phyloP scores from a whole-genome alignment of 2,888 invertebrate genomes.

The Tineola bisselliella region DNA sequence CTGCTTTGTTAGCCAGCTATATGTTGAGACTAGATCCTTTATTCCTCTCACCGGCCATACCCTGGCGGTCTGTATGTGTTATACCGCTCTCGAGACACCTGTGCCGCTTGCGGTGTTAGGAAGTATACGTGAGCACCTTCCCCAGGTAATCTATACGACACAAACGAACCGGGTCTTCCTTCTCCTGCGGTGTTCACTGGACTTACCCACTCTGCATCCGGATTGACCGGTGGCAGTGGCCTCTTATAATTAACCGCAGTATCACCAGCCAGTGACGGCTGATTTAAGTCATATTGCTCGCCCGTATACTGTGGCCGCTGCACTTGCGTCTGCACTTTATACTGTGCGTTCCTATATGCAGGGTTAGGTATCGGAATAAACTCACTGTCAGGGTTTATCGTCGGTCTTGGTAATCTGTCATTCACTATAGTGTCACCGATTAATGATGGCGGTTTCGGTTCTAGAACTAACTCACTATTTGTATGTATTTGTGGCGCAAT shows the following conservation, averaged over 20 bases:
- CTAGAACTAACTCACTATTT: slow-evolving; percentile 39
- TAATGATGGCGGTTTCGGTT: slow-evolving; percentile 53
- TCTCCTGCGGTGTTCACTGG: slow-evolving; percentile 56
- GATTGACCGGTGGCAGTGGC: slow-evolving; percentile 65
- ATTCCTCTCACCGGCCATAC: slow-evolving; percentile 11
- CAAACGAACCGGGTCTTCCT: slow-evolving; percentile 69
- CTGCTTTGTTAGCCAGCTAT: slow-evolving; percentile 32
- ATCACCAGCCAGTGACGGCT: slow-evolving; percentile 48
- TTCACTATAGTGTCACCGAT: slow-evolving; percentile 76
- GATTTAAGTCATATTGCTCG: slow-evolving; percentile 53
- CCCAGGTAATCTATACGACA: slow-evolving; percentile 78
- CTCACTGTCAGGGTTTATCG: slow-evolving; percentile 77
- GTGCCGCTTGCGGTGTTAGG: slow-evolving; percentile 74
- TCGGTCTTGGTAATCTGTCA: slow-evolving; percentile 73
- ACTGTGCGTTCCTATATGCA: slow-evolving; percentile 42
- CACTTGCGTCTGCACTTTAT: slow-evolving; percentile 36
- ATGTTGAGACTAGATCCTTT: slow-evolving; percentile 61
- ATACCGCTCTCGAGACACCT: slow-evolving; percentile 25
- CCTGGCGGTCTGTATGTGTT: slow-evolving; percentile 48
- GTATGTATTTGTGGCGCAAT: slow-evolving; percentile 36
- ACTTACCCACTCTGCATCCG: slow-evolving; percentile 69
- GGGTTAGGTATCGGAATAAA: slow-evolving; percentile 60
- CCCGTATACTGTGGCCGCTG: slow-evolving; percentile 44
- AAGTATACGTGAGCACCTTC: slow-evolving; percentile 83
- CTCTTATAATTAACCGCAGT: slow-evolving; percentile 68